Evolutionary conservation across 1,140 invertebrate genomes (phyloP).

Genomic region (Camponotus vicinus): DNA sequence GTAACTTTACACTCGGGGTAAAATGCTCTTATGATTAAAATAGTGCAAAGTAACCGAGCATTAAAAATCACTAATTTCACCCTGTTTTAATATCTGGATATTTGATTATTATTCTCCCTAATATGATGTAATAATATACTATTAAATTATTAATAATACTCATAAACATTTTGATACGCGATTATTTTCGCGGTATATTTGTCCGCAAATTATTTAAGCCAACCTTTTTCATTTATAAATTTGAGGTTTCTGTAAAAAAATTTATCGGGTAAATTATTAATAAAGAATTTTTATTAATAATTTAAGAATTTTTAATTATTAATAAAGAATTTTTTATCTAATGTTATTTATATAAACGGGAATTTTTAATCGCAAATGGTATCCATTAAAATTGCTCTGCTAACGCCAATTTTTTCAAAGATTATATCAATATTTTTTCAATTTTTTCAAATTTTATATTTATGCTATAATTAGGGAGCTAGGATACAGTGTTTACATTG

Average conservation of each 20-base stretch:
- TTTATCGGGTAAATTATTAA: conserved; percentile 15
- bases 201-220: not conserved
- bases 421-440: no score
- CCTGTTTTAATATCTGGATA: not conserved
- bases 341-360: not conserved
- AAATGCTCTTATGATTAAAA: not conserved
- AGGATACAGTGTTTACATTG: not conserved
- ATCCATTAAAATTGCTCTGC: conserved; percentile 6
- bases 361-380: not conserved
- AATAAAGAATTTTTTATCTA: not conserved
- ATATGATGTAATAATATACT: not conserved
- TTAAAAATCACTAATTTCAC: not conserved
- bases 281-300: not conserved
- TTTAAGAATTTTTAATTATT: not conserved
- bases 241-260: not conserved
- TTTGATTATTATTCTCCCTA: not conserved
- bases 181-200: not conserved
- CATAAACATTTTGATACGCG: not conserved
- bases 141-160: conserved; percentile 24
- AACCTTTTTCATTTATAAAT: not conserved
- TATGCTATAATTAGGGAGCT: not conserved
- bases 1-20: not conserved
- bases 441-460: not conserved
- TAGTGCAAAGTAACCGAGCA: not conserved
- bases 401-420: conserved; percentile 5